Conservation (phyloP, 2,797 vertebrate genomes). For the Catostomus latipinnis region DNA sequence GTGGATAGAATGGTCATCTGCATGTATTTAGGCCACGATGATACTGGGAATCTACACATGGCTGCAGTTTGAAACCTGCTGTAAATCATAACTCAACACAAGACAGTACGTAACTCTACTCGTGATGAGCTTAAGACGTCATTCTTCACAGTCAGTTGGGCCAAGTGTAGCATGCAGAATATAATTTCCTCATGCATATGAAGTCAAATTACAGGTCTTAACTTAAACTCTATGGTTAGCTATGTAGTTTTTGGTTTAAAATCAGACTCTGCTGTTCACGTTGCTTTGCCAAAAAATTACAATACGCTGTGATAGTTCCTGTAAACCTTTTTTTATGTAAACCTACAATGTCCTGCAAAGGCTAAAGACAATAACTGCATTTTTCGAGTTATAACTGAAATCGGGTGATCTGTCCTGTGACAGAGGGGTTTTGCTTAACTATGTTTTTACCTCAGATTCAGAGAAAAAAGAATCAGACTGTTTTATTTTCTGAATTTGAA, state of each 20-base stretch:
- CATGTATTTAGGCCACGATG: background rate
- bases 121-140: slow-evolving; percentile 5
- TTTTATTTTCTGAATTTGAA: too few relatives aligned
- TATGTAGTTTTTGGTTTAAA: slow-evolving; percentile 31
- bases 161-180: slow-evolving; percentile 51
- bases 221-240: slow-evolving; percentile 43
- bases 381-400: too few relatives aligned
- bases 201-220: slow-evolving; percentile 48
- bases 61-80: slow-evolving; percentile 14
- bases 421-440: too few relatives aligned
- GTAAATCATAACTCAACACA: slow-evolving; percentile 12
- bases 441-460: too few relatives aligned
- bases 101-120: slow-evolving; percentile 8
- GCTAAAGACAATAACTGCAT: too few relatives aligned
- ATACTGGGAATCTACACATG: background rate
- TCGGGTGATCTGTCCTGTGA: too few relatives aligned
- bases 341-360: background rate
- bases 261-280: slow-evolving; percentile 27
- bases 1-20: slow-evolving; percentile 39
- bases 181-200: slow-evolving; percentile 51
- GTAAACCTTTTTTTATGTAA: background rate
- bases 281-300: slow-evolving; percentile 1
- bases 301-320: background rate
- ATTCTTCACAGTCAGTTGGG: slow-evolving; percentile 46
- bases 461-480: too few relatives aligned